phyloP scores from a whole-genome alignment of 2,113 vertebrate genomes.

The Odontophorus gujanensis region DNA sequence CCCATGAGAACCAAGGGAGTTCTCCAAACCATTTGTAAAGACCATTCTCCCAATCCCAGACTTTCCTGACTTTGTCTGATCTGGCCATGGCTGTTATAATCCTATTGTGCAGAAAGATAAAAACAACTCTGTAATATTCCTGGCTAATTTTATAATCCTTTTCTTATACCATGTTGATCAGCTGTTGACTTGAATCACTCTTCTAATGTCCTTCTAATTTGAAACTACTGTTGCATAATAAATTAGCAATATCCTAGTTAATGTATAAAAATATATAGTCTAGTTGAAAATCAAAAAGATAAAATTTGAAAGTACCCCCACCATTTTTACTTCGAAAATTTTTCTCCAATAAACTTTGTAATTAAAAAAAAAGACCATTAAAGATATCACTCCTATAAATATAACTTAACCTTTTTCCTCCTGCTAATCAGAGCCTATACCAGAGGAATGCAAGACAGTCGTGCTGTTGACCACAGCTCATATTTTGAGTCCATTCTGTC shows the following conservation, averaged over 20 bases:
- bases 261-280: background rate
- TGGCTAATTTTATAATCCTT: background rate
- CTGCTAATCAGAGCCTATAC: background rate
- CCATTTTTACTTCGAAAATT: background rate
- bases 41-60: background rate
- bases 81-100: background rate
- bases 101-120: background rate
- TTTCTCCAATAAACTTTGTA: background rate
- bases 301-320: background rate
- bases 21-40: background rate
- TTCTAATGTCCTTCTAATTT: background rate
- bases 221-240: background rate
- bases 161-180: background rate
- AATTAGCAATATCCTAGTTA: background rate
- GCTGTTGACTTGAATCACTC: background rate
- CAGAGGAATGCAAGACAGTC: background rate
- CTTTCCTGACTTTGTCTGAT: background rate
- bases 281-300: background rate
- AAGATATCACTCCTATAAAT: background rate
- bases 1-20: background rate
- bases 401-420: background rate
- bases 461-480: background rate
- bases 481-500: background rate
- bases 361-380: background rate
- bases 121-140: background rate